Evolutionary conservation across 2,888 invertebrate species (phyloP).

Genomic region (Ophion costatus): DNA sequence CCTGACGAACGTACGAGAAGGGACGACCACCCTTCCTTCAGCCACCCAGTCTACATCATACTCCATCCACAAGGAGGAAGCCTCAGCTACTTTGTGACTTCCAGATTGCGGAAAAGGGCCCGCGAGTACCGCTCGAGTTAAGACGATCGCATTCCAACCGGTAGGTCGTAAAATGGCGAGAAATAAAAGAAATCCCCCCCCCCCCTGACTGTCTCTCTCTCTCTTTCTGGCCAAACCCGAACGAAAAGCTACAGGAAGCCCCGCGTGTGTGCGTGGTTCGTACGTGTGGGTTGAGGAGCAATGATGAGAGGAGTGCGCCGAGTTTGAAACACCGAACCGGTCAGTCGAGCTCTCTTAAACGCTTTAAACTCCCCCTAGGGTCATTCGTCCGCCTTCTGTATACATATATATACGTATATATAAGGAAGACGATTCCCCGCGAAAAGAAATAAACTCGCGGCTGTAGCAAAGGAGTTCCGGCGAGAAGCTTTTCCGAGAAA

Average conservation of each 20-base stretch:
- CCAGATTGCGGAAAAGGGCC: constrained; percentile 1
- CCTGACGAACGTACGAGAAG: too few relatives aligned
- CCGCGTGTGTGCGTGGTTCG: neutral
- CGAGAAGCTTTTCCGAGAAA: constrained; percentile 66
- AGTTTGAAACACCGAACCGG: constrained; percentile 64
- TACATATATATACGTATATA: neutral
- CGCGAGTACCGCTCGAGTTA: neutral
- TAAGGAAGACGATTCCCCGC: constrained; percentile 44
- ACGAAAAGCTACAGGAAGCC: constrained; percentile 25
- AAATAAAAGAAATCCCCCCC: constrained; percentile 14
- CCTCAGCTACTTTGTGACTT: neutral
- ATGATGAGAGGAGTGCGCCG: constrained; percentile 44
- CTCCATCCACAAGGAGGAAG: too few relatives aligned
- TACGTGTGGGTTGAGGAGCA: constrained; percentile 7
- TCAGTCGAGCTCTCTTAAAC: constrained; percentile 60
- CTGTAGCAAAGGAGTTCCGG: constrained; percentile 47
- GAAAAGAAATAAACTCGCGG: constrained; percentile 62
- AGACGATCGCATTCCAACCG: constrained; percentile 26
- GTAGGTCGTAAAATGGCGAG: constrained; percentile 39
- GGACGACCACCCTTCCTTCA: too few relatives aligned
- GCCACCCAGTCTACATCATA: too few relatives aligned
- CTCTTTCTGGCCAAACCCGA: constrained; percentile 22
- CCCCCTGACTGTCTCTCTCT: too few relatives aligned
- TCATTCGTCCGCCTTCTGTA: constrained; percentile 41
- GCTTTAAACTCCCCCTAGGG: constrained; percentile 60